Conservation (phyloP, 2,797 vertebrate species). For the Neopelma chrysocephalum region DNA sequence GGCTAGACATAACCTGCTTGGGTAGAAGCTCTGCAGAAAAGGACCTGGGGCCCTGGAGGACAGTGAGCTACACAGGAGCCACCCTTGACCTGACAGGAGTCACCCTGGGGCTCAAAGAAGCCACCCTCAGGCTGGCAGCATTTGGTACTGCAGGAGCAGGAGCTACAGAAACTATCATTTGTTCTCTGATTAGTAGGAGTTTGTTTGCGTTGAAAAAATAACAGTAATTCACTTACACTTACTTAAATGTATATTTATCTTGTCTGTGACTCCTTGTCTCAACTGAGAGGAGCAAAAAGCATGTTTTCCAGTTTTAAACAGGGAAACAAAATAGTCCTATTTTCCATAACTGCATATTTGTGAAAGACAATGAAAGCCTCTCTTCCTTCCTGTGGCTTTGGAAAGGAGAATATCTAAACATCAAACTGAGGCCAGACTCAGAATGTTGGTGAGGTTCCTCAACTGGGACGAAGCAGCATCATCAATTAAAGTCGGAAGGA, state of each 20-base stretch:
- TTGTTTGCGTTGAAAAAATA: background rate
- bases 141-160: background rate
- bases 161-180: background rate
- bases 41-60: background rate
- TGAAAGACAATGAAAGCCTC: background rate
- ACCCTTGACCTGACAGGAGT: background rate
- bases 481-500: background rate
- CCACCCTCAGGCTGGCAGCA: background rate
- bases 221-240: background rate
- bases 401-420: background rate
- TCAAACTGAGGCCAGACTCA: background rate
- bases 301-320: background rate
- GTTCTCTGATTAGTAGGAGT: background rate
- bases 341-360: background rate
- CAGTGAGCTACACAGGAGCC: rapidly evolving
- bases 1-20: background rate
- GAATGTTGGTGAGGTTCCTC: background rate
- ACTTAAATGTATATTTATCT: background rate
- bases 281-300: background rate
- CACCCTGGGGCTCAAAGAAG: background rate
- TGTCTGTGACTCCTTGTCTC: background rate
- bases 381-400: background rate
- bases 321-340: background rate
- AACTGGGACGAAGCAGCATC: background rate
- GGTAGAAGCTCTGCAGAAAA: background rate